Evolutionary conservation across 2,888 invertebrate species (phyloP).

Genomic region (Melieria picta): DNA sequence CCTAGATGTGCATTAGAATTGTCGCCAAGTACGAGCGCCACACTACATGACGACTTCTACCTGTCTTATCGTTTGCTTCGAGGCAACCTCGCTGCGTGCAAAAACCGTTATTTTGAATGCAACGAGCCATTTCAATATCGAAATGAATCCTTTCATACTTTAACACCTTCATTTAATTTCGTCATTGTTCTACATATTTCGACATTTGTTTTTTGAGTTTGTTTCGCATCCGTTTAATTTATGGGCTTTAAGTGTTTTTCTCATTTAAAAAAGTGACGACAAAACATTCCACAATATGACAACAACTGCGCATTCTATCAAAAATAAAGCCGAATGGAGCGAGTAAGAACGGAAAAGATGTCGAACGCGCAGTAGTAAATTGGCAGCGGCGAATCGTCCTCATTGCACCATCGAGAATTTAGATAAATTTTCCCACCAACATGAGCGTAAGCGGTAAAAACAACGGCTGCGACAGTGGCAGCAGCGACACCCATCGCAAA

Average conservation of each 20-base stretch:
- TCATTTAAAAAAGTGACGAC: slow-evolving; percentile 60
- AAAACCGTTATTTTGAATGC: no score
- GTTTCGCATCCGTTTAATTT: slow-evolving; percentile 53
- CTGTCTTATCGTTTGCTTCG: no score
- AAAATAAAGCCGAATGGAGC: slow-evolving; percentile 40
- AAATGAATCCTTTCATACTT: slow-evolving; percentile 53
- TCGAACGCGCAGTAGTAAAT: slow-evolving; percentile 32
- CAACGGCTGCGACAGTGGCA: slow-evolving; percentile 30
- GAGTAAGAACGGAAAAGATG: slow-evolving; percentile 33
- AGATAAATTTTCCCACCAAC: slow-evolving; percentile 65
- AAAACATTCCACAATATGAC: slow-evolving; percentile 65
- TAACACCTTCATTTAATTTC: slow-evolving; percentile 65
- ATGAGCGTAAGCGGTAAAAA: slow-evolving; percentile 19
- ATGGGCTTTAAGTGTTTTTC: slow-evolving; percentile 59
- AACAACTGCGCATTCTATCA: slow-evolving; percentile 46
- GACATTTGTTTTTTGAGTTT: slow-evolving; percentile 44
- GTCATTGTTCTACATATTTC: slow-evolving; percentile 47
- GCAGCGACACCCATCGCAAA: slow-evolving; percentile 31
- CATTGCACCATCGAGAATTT: slow-evolving; percentile 55
- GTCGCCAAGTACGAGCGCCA: no score
- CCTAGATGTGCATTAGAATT: no score
- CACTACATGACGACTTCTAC: no score
- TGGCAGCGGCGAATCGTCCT: slow-evolving; percentile 16
- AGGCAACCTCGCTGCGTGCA: no score
- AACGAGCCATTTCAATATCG: no score